Percentiles rank a stretch among this genome's conserved stretches.
Evolutionary conservation across 2,888 invertebrate species (phyloP).

Genomic region (Eupsilia transversa): DNA sequence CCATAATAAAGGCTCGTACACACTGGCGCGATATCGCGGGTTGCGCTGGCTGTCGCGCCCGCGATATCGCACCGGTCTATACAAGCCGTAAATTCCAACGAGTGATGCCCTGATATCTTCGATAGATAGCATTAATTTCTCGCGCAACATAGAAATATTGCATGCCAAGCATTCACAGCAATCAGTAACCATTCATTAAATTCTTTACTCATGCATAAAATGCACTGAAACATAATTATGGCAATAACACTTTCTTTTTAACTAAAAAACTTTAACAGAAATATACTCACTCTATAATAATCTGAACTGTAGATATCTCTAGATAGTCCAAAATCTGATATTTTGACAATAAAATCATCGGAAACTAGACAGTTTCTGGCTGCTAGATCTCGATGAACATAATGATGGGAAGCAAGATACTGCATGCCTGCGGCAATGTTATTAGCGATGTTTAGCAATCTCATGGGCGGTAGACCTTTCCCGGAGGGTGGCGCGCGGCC

Average conservation of each 20-base stretch:
- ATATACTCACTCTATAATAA: conserved; percentile 93
- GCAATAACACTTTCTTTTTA: conserved; percentile 3
- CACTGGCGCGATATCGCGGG: too few species aligned
- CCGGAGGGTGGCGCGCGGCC: conserved; percentile 96
- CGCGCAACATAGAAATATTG: conserved; percentile 28
- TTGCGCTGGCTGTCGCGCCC: too few species aligned
- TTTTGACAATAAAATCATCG: conserved; percentile 98
- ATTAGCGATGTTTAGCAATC: conserved; percentile 97
- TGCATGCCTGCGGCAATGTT: conserved; percentile 97
- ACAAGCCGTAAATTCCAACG: conserved; percentile 42
- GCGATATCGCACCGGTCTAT: too few species aligned
- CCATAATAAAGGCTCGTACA: too few species aligned
- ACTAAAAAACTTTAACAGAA: background rate
- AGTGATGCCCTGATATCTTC: conserved; percentile 35
- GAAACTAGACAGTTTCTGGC: conserved; percentile 99
- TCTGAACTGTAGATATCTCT: conserved; percentile 98
- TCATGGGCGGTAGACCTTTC: conserved; percentile 94
- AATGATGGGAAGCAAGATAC: conserved; percentile 97
- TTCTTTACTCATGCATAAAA: conserved; percentile 50
- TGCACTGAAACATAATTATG: conserved; percentile 17
- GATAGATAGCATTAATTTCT: conserved; percentile 32
- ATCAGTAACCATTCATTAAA: conserved; percentile 64
- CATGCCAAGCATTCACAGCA: conserved; percentile 44
- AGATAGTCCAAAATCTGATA: conserved; percentile 98
- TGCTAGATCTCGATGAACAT: conserved; percentile 98